Conservation (phyloP, 2,797 vertebrate species). For the Gorsachius magnificus region DNA sequence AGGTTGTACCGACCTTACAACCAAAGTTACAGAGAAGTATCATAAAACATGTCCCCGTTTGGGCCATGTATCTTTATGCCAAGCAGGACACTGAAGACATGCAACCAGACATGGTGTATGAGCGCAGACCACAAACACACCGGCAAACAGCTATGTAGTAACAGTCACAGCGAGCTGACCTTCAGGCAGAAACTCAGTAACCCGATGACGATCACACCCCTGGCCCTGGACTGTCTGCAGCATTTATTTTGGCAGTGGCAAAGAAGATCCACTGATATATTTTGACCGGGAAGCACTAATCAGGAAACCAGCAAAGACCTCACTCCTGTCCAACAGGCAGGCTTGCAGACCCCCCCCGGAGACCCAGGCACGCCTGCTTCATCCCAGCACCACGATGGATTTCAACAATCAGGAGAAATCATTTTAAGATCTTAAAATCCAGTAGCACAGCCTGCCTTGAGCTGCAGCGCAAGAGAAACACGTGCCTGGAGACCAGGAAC, state of each 20-base stretch:
- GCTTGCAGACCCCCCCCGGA: background rate
- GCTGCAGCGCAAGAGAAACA: background rate
- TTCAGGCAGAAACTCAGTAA: conserved; percentile 43
- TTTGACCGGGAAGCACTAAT: background rate
- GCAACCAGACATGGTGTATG: background rate
- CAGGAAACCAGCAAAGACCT: background rate
- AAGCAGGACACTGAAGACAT: background rate
- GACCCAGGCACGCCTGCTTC: fast-evolving
- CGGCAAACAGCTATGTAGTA: conserved; percentile 2
- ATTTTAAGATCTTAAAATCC: background rate
- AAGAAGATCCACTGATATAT: background rate
- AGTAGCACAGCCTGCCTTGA: fast-evolving
- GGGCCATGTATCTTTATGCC: background rate
- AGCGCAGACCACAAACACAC: background rate
- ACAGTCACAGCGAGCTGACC: conserved; percentile 31
- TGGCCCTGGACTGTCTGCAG: background rate
- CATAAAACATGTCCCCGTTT: background rate
- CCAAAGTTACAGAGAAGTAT: background rate
- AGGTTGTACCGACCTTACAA: background rate
- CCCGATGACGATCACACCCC: conserved; percentile 2
- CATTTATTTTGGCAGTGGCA: conserved; percentile 17
- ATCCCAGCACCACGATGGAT: background rate
- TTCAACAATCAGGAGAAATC: background rate
- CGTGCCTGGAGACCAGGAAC: background rate
- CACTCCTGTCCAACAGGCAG: background rate